Evolutionary conservation across 2,113 vertebrate species (phyloP), one percentile per base, ranked within the genome.

Genomic region (Lasiurus cinereus): DNA sequence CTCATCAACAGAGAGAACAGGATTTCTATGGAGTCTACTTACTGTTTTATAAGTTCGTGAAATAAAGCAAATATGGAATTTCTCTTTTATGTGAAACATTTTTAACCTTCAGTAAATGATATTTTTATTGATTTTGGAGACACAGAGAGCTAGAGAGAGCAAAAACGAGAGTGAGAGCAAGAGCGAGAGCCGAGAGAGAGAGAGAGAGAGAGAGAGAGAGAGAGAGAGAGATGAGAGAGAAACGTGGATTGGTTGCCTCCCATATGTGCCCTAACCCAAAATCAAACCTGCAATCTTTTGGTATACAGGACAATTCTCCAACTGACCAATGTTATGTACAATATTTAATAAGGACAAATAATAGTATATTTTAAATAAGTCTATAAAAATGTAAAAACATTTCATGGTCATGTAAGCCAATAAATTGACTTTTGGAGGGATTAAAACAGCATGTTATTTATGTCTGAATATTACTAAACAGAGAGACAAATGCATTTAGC

Each of bases 281-380:
- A 67, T 67, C 64, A 14, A 67, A 66, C 64, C 13, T 66, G 64
- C 29, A 67, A 13, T 31, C 64, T 67, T 31, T 16, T n/a, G 5
- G 64, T n/a, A 31, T 67, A 16, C 7, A 31, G 64, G 64, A 67
- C 15, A 31, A 67, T 67, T 16, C 31, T 67, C 64, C 31, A 67
- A 67, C 29, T 31, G 27, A 31, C 29, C 64, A 67, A 67, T 16
- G 64, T 64, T 69, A 64, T 46, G 36, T 5, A 72, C 19, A 59
- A 8, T 21, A 86, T 86, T 90, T 95, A 72, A 80, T 52, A 94
- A 88, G 70, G 62, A 83, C 54, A 85, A 67, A 48, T 46, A 87
- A 91, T 33, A 56, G 33, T 18, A 73, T 73, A 36, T 88, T 73
- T 88, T 27, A 85, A 85, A 72, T 79, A n/a, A 67, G 7, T 48